These are phyloP conservation scores for Holocentrus rufus DNA, from an alignment of 2,797 vertebrate species.

Conservation along the genomic window DNA sequence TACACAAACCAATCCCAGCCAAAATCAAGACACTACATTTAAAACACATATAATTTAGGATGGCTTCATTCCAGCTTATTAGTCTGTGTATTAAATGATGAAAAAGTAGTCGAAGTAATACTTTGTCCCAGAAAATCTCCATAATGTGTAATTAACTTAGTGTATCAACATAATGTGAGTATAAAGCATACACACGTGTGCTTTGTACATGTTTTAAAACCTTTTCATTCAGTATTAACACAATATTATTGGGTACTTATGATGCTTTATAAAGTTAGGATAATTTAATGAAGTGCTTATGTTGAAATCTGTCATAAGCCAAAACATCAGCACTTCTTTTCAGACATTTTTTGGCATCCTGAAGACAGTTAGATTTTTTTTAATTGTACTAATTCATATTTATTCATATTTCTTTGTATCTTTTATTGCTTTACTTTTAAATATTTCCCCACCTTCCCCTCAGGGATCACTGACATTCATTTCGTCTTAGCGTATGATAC, in stretches of 20 bases:
- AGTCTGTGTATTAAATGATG: constrained; percentile 11
- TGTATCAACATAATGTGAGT: background rate
- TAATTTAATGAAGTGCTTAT: constrained; percentile 22
- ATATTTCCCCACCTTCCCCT: too few relatives aligned
- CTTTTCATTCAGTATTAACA: constrained; percentile 6
- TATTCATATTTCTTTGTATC: too few relatives aligned
- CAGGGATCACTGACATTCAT: too few relatives aligned
- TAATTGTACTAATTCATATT: too few relatives aligned
- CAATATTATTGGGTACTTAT: background rate
- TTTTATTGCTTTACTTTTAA: too few relatives aligned
- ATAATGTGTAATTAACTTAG: background rate
- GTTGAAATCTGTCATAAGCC: background rate
- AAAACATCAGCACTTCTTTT: background rate
- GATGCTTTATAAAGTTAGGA: background rate
- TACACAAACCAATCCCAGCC: background rate
- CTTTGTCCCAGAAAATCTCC: too few relatives aligned
- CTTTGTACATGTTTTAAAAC: background rate
- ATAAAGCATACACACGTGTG: background rate
- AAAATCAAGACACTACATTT: background rate
- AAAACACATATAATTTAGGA: too few relatives aligned
- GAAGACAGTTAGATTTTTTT: background rate
- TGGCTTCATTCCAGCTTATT: too few relatives aligned
- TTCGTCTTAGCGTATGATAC: too few relatives aligned
- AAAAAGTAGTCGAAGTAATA: too few relatives aligned
- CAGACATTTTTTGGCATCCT: constrained; percentile 15